phyloP scores from a whole-genome alignment of 2,888 invertebrate genomes.

The Subacronicta megacephala region DNA sequence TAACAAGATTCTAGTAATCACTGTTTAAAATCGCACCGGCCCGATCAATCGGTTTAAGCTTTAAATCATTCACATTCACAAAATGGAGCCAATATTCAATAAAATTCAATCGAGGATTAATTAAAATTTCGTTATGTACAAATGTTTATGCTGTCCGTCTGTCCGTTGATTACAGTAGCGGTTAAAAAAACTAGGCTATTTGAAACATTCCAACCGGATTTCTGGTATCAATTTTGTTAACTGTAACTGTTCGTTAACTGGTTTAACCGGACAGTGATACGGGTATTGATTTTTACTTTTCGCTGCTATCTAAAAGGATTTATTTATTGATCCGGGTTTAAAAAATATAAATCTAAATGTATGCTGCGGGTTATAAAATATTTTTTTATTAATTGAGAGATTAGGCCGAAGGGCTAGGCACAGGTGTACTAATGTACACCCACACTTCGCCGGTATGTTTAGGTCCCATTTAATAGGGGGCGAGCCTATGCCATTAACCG shows the following conservation, averaged over 20 bases:
- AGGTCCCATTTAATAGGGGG: too few relatives aligned
- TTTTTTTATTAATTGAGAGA: too few relatives aligned
- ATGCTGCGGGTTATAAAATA: too few relatives aligned
- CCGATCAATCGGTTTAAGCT: slow-evolving; percentile 43
- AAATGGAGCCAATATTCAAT: slow-evolving; percentile 50
- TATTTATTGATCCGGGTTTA: slow-evolving; percentile 5
- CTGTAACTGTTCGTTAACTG: slow-evolving; percentile 29
- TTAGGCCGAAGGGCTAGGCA: too few relatives aligned
- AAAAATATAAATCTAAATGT: not conserved
- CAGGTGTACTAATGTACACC: too few relatives aligned
- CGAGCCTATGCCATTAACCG: too few relatives aligned
- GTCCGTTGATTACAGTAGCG: slow-evolving; percentile 55
- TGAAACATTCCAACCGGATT: slow-evolving; percentile 48
- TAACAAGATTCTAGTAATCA: slow-evolving; percentile 34
- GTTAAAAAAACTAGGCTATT: slow-evolving; percentile 45
- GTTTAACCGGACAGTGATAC: slow-evolving; percentile 31
- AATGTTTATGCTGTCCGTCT: slow-evolving; percentile 58
- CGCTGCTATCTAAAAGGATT: slow-evolving; percentile 6
- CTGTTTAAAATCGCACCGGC: slow-evolving; percentile 32
- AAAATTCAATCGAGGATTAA: slow-evolving; percentile 62
- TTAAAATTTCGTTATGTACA: slow-evolving; percentile 62
- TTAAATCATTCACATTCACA: slow-evolving; percentile 45
- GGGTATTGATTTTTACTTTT: slow-evolving; percentile 21
- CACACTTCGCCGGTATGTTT: too few relatives aligned
- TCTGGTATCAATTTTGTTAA: slow-evolving; percentile 39